A percentile compares a stretch with the other conserved stretches of the same genome.
phyloP scores from a whole-genome alignment of 53 echinoderm and acorn worm genomes.

The Echinometra lucunter region DNA sequence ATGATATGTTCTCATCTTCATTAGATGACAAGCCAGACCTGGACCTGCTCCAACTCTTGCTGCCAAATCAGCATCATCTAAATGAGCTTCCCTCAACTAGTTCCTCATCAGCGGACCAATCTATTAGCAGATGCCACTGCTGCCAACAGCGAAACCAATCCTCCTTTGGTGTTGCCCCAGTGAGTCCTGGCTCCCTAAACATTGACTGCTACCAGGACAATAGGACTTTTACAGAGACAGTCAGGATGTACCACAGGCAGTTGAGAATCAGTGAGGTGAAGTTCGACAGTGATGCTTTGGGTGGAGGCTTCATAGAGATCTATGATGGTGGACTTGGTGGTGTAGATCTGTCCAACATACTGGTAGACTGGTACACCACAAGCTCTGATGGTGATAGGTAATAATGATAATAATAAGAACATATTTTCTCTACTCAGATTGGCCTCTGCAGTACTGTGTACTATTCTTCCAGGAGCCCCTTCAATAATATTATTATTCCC shows the following conservation, averaged over 20 bases:
- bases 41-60: constrained; percentile 67
- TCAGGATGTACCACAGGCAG: constrained; percentile 73
- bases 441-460: too few relatives aligned
- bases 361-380: constrained; percentile 75
- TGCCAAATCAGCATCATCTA: constrained; percentile 77
- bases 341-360: constrained; percentile 71
- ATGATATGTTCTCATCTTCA: constrained; percentile 39
- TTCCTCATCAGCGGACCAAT: constrained; percentile 62
- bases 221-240: constrained; percentile 83
- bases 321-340: constrained; percentile 63
- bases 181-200: constrained; percentile 82
- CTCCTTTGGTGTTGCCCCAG: constrained; percentile 81
- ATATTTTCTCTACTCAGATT: too few relatives aligned
- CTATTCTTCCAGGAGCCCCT: too few relatives aligned
- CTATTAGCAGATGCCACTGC: constrained; percentile 89
- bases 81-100: constrained; percentile 39
- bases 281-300: constrained; percentile 46
- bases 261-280: constrained; percentile 90
- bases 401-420: too few relatives aligned
- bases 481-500: too few relatives aligned
- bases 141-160: constrained; percentile 69
- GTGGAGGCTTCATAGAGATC: constrained; percentile 72
- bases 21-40: constrained; percentile 66
- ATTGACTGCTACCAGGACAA: constrained; percentile 75
- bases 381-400: constrained; percentile 47